These are phyloP conservation scores for Microtus obscurus DNA, from an alignment of 2,797 vertebrate species.

Conservation along the genomic window DNA sequence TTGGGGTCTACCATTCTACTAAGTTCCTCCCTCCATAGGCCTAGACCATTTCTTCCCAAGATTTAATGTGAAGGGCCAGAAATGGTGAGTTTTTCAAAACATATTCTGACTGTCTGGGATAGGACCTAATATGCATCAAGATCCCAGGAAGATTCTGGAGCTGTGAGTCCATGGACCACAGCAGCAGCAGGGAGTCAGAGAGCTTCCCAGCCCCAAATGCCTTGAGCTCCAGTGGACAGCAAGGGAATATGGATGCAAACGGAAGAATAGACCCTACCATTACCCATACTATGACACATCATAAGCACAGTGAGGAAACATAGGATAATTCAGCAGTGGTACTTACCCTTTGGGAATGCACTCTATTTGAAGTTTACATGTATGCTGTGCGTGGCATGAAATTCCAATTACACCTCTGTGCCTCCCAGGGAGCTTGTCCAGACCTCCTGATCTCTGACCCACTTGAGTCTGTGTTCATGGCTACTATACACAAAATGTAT, in stretches of 20 bases:
- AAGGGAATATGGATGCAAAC: background rate
- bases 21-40: accelerated
- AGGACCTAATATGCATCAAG: background rate
- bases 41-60: background rate
- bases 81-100: background rate
- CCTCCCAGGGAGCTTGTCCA: background rate
- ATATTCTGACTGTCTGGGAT: background rate
- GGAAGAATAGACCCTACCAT: background rate
- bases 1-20: background rate
- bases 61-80: background rate
- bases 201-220: background rate
- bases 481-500: background rate
- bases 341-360: background rate
- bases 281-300: background rate
- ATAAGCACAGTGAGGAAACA: background rate
- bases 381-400: background rate
- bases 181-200: background rate
- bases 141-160: background rate
- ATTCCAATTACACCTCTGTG: background rate
- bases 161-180: background rate
- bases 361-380: background rate
- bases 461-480: background rate
- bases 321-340: background rate
- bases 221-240: background rate
- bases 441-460: background rate